A percentile compares a stretch with the other conserved stretches of the same genome.
Evolutionary conservation across 2,888 invertebrate species (phyloP).

Genomic region (Chrysodeixis includens): DNA sequence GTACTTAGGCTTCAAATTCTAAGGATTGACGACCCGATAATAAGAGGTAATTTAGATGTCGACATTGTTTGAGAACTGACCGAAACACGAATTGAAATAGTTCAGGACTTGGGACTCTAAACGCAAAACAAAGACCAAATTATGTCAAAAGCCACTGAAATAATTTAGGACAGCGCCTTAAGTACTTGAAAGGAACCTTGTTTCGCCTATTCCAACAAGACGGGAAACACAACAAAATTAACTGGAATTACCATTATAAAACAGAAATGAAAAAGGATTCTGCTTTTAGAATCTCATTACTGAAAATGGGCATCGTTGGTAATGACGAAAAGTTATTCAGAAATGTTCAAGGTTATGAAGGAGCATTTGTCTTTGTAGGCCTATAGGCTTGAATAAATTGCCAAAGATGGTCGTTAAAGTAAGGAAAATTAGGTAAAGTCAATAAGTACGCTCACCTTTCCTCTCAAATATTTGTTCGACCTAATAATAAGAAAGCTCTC

Average conservation of each 20-base stretch:
- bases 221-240: constrained; percentile 48
- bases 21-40: constrained; percentile 26
- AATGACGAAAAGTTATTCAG: constrained; percentile 11
- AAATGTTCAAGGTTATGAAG: constrained; percentile 12
- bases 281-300: constrained; percentile 47
- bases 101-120: constrained; percentile 35
- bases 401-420: constrained; percentile 15
- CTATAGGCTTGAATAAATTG: constrained; percentile 24
- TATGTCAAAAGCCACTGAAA: constrained; percentile 42
- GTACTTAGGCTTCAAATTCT: constrained; percentile 36
- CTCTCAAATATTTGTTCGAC: constrained; percentile 20
- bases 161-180: constrained; percentile 32
- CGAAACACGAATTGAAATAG: constrained; percentile 35
- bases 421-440: constrained; percentile 19
- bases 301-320: constrained; percentile 19
- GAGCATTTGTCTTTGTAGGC: not conserved
- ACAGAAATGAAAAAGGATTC: constrained; percentile 45
- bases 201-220: constrained; percentile 33
- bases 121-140: constrained; percentile 41
- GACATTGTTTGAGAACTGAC: constrained; percentile 29
- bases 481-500: constrained; percentile 6
- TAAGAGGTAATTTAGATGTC: constrained; percentile 18
- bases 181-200: constrained; percentile 35
- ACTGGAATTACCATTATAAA: constrained; percentile 39
- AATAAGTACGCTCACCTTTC: constrained; percentile 10